A percentile compares a stretch with the other conserved stretches of the same genome.
phyloP scores from a whole-genome alignment of 2,797 vertebrate genomes.

The Cetoscarus ocellatus region DNA sequence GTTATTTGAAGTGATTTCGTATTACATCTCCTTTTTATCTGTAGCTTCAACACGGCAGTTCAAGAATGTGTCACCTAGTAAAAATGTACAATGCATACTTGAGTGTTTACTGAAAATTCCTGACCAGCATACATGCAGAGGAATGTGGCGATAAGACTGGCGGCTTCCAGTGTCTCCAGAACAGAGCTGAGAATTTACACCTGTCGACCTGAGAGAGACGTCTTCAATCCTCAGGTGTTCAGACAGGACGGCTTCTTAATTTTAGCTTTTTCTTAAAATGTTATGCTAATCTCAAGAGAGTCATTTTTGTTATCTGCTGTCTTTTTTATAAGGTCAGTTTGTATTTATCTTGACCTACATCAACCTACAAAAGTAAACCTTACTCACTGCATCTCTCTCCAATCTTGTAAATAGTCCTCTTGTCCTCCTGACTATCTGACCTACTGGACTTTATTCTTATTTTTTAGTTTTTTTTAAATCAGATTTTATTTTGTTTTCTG shows the following conservation, averaged over 20 bases:
- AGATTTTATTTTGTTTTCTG: too few species aligned
- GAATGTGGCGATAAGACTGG: conserved; percentile 37
- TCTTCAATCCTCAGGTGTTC: not conserved
- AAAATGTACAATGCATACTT: conserved; percentile 39
- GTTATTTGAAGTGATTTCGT: not conserved
- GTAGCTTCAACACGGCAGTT: not conserved
- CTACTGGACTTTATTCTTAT: too few species aligned
- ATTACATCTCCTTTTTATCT: conserved; percentile 19
- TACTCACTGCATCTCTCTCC: too few species aligned
- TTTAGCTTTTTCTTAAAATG: not conserved
- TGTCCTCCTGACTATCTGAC: too few species aligned
- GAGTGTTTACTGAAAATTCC: conserved; percentile 40
- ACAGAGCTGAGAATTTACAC: not conserved
- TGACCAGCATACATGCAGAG: conserved; percentile 5
- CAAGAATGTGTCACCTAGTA: conserved; percentile 33
- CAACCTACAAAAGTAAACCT: too few species aligned
- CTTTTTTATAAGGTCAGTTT: not conserved
- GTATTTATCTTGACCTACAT: not conserved
- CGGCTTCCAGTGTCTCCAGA: not conserved
- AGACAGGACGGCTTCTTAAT: not conserved
- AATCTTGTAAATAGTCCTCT: too few species aligned
- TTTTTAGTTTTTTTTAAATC: too few species aligned
- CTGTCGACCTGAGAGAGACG: not conserved
- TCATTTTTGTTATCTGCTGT: too few species aligned
- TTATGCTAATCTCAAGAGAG: too few species aligned